These are phyloP conservation scores for Laothoe populi DNA, from an alignment of 2,888 invertebrate species.

Conservation along the genomic window DNA sequence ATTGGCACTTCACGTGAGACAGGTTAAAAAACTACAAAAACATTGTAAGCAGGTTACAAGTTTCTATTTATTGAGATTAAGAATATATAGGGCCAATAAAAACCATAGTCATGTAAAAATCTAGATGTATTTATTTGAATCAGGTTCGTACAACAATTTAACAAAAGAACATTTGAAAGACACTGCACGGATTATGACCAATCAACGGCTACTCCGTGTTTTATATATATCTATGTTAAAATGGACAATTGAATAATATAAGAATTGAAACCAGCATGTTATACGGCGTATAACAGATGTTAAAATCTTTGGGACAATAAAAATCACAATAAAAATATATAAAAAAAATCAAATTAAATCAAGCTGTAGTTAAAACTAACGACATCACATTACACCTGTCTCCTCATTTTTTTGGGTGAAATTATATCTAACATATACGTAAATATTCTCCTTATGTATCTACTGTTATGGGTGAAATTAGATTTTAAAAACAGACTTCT, in stretches of 20 bases:
- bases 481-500: slow-evolving; percentile 2
- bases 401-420: background rate
- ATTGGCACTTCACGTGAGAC: too few species aligned
- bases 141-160: slow-evolving; percentile 20
- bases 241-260: slow-evolving; percentile 27
- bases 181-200: slow-evolving; percentile 24
- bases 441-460: slow-evolving; percentile 29
- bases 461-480: slow-evolving; percentile 48
- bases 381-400: slow-evolving; percentile 16
- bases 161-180: slow-evolving; percentile 4
- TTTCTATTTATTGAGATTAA: background rate
- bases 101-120: slow-evolving; percentile 6
- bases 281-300: slow-evolving; percentile 50
- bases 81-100: background rate
- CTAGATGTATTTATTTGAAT: slow-evolving; percentile 14
- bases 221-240: slow-evolving; percentile 28
- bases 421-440: slow-evolving; percentile 2
- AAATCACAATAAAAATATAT: slow-evolving; percentile 48
- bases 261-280: slow-evolving; percentile 35
- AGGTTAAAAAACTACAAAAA: too few species aligned
- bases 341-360: slow-evolving; percentile 36
- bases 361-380: slow-evolving; percentile 29
- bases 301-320: slow-evolving; percentile 60
- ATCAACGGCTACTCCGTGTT: slow-evolving; percentile 29
- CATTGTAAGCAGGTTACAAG: too few species aligned